Evolutionary conservation across 2,888 invertebrate species (phyloP).

Genomic region (Drosophila anomelani): DNA sequence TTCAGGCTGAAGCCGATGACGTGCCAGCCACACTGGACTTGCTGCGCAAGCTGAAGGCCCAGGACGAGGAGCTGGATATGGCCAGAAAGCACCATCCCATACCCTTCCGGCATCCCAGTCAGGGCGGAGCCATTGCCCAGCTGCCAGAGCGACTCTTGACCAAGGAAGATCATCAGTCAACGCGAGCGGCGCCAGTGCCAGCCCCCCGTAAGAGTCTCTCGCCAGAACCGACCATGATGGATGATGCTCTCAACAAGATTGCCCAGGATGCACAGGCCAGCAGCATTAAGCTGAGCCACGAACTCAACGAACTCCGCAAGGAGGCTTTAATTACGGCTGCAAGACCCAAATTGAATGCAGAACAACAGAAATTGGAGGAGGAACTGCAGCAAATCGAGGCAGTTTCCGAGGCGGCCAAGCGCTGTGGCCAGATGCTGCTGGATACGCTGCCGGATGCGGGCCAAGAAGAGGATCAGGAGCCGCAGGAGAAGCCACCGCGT

Average conservation of each 20-base stretch:
- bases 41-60: conserved; percentile 80
- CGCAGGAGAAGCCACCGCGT: conserved; percentile 47
- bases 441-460: conserved; percentile 82
- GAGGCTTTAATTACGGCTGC: conserved; percentile 81
- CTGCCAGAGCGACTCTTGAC: conserved; percentile 80
- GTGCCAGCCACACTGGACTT: conserved; percentile 81
- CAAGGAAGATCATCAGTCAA: conserved; percentile 54
- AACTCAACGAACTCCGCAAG: conserved; percentile 86
- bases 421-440: conserved; percentile 85
- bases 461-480: conserved; percentile 28
- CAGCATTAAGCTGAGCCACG: conserved; percentile 89
- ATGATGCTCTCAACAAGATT: conserved; percentile 90
- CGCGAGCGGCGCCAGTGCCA: conserved; percentile 86
- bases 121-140: conserved; percentile 83
- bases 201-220: conserved; percentile 85
- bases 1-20: conserved; percentile 81
- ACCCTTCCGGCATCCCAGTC: conserved; percentile 83
- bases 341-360: conserved; percentile 70
- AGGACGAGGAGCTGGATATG: conserved; percentile 70
- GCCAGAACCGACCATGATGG: conserved; percentile 86
- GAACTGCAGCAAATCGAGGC: conserved; percentile 85
- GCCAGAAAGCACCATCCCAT: conserved; percentile 56
- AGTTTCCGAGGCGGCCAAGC: conserved; percentile 85
- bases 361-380: conserved; percentile 76
- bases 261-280: conserved; percentile 91